phyloP scores from a whole-genome alignment of 2,888 invertebrate species.

The Ophion obscuratus region DNA sequence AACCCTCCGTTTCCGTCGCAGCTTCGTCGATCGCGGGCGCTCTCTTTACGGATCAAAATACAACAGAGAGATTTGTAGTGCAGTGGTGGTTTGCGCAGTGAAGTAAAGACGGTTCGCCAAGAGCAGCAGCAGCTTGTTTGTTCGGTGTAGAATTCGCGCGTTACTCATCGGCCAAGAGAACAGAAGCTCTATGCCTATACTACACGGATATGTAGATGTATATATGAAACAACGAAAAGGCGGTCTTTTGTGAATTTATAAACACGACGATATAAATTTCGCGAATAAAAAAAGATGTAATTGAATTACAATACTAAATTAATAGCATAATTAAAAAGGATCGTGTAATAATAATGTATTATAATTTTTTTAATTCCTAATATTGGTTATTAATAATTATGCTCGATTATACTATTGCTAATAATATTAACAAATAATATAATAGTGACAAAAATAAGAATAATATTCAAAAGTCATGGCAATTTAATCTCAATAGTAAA shows the following conservation, averaged over 20 bases:
- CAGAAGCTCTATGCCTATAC: not conserved
- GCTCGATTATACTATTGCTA: not conserved
- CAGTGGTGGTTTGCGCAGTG: not conserved
- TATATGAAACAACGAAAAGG: not conserved
- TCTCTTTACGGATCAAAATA: not conserved
- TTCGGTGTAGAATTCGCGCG: not conserved
- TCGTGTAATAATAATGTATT: not conserved
- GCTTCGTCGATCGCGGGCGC: not conserved
- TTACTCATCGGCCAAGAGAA: not conserved
- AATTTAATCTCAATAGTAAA: no score
- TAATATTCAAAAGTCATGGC: no score
- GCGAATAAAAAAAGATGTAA: no score
- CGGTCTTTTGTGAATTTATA: no score
- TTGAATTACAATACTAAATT: not conserved
- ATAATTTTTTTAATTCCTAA: not conserved
- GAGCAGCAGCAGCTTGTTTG: not conserved
- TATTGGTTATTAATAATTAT: constrained; percentile 8
- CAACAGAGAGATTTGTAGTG: not conserved
- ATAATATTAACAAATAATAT: not conserved
- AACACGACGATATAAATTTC: no score
- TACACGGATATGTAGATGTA: not conserved
- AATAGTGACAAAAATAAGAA: not conserved
- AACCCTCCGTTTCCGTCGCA: not conserved
- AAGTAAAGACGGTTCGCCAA: not conserved
- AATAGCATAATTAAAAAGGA: not conserved